Base-by-base conservation (phyloP, 2,888 invertebrate species). In the Ophion obscuratus region DNA sequence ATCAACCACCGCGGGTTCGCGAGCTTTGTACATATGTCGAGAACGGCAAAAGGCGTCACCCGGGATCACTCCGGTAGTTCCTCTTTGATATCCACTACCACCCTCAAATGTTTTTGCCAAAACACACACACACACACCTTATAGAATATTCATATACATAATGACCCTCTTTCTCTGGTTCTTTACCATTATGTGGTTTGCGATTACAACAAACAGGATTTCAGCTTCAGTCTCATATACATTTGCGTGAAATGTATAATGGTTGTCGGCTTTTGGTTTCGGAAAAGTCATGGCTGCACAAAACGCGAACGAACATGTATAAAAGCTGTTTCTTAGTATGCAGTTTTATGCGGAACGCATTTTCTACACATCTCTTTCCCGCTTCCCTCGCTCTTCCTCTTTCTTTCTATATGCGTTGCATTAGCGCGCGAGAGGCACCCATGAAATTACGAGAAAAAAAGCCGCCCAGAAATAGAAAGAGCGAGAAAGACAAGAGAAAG, bases 21-120 rank as follows among this genome's bases (percentile, higher is more conserved):
- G 53, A 57, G 79, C 62, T 79, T 79, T 24, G 47, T 71, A 47
- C 75, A 36, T 57, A 68, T 47, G 36, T 59, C 44, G 61, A 64
- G 62, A 40, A 70, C 64, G 82, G 78, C 62, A 74, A 74, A 84
- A 44, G 67, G 75, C 79, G 79, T 85, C 75, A 40, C 75, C 75
- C 79, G 66, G 73, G 81, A 78, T 82, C 53, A 71, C 82, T 79
- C 82, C 81, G 78, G 59, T 73, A 83, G 79, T 85, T 85, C 78
- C 79, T 81, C 66, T 82, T 76, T 68, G 24, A 66, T 31, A 62
- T 70, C n/a, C 53, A 66, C 53, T 17, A 44, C n/a, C 61, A 11
- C 59, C 57, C n/a, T 57, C 14, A 53, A 64, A 57, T 24, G 59
- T 59, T 6, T 47, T 36, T 40, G n/a, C 47, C 68, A 62, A 17